A percentile compares a stretch with the other conserved stretches of the same genome.
phyloP scores from a whole-genome alignment of 92 coral and sea anemone genomes.

The Montipora capitata region DNA sequence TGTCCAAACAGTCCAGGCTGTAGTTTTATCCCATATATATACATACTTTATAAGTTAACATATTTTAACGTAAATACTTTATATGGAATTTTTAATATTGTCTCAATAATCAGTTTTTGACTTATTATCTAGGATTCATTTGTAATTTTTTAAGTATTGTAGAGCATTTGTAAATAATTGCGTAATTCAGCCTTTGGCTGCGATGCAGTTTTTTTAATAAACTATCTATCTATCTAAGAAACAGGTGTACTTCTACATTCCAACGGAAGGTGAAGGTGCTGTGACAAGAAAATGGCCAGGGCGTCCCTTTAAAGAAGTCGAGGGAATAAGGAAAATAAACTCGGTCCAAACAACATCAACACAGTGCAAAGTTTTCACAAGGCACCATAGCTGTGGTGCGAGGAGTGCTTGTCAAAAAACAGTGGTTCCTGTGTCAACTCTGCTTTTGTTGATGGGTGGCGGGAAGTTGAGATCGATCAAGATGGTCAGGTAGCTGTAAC shows the following conservation, averaged over 20 bases:
- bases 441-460: slow-evolving; percentile 72
- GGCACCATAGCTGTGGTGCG: slow-evolving; percentile 55
- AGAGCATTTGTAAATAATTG: no score
- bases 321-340: slow-evolving; percentile 42
- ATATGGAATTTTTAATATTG: no score
- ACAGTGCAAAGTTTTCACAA: slow-evolving; percentile 39
- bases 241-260: slow-evolving; percentile 34
- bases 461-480: slow-evolving; percentile 41
- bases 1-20: no score
- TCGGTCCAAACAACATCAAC: slow-evolving; percentile 41
- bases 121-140: no score
- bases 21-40: no score
- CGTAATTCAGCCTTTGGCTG: no score
- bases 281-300: slow-evolving; percentile 31
- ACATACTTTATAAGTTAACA: no score
- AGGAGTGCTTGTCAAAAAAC: slow-evolving; percentile 46
- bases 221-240: no score
- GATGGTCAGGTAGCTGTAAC: slow-evolving; percentile 66
- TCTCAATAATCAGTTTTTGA: no score
- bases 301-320: not conserved
- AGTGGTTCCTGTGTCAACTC: slow-evolving; percentile 48
- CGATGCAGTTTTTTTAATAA: no score
- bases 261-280: not conserved
- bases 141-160: no score
- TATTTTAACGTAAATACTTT: no score